Conservation (phyloP, 2,797 vertebrate genomes). For the Enteromius afrohamiltoni region DNA sequence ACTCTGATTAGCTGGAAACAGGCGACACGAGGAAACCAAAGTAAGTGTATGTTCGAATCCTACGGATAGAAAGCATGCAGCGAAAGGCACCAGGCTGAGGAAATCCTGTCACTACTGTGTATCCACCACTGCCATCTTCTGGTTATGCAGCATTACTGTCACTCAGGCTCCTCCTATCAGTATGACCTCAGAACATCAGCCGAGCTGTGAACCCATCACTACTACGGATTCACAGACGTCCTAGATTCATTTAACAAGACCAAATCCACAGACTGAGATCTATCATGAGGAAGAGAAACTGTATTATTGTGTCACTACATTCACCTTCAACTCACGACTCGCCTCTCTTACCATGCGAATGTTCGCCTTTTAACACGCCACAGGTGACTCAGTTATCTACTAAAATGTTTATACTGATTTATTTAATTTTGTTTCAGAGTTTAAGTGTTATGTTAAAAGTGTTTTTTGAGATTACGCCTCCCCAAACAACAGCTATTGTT, state of each 20-base stretch:
- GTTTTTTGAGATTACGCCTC: constrained; percentile 27
- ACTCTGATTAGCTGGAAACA: neutral
- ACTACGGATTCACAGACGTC: neutral
- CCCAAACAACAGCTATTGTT: constrained; percentile 66
- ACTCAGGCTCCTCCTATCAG: neutral
- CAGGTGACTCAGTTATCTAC: constrained; percentile 24
- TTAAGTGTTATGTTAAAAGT: constrained; percentile 35
- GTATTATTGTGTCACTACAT: neutral
- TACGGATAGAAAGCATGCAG: neutral
- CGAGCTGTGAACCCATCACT: constrained; percentile 22
- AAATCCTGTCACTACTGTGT: constrained; percentile 10
- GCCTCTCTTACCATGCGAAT: neutral
- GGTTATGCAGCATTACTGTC: constrained; percentile 31
- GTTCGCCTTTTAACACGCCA: constrained; percentile 9
- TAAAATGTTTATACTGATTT: constrained; percentile 43
- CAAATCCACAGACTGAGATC: constrained; percentile 26
- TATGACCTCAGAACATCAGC: constrained; percentile 13
- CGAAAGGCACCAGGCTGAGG: neutral
- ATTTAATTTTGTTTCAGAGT: constrained; percentile 29
- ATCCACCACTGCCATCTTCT: constrained; percentile 53
- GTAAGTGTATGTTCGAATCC: neutral
- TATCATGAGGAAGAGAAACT: neutral
- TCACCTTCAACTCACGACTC: neutral
- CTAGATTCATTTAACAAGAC: constrained; percentile 38
- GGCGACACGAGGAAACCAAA: constrained; percentile 10